Base-by-base conservation (phyloP, 2,888 invertebrate species). In the Limnephilus lunatus region DNA sequence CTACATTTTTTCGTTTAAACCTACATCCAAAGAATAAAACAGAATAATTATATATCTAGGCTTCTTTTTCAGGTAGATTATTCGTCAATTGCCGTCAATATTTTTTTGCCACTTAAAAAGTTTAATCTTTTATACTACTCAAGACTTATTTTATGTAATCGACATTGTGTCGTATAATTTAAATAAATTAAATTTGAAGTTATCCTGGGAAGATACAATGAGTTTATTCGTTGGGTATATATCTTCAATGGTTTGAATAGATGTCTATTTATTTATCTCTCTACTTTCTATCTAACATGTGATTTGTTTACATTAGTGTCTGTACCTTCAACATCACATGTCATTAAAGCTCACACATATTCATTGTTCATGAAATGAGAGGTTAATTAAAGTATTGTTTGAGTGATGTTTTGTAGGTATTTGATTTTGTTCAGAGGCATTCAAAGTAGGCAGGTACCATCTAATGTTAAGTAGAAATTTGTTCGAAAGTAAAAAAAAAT, bases 291-390 rank as follows among this genome's bases (percentile, higher is more conserved):
- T 48, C 68, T 85, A 92, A 92, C 92, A 80, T 92, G 44, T 92
- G 91, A 92, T 92, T 92, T 92, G 92, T 92, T 92, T 92, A 92
- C 87, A 92, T 92, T 92, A 92, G 68, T 80, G 32, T 81, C 48
- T 80, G 32, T 90, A 83, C 39, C 86, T 88, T 53, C 31, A 48
- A 48, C 48, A 31, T 88, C 80, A 68, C 85, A 39, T 89, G 85
- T 92, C n/a, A 91, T 92, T 92, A 92, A 92, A 90, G 85, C 80
- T 91, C 68, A 91, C 81, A 92, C 25, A 31, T 68, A 80, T 87
- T 83, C 92, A 92, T 91, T 92, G 92, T 92, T 92, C 80, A 91
- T 83, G 39, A 91, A 91, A 91, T 91, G 91, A 30, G 88, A 87
- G 91, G 86, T 92, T 90, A 92, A 92, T 92, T 90, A 92, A 87